Percentiles rank a stretch among this genome's conserved stretches.
These are phyloP conservation scores for Puffinus mauretanicus DNA, from an alignment of 2,113 vertebrate genomes.

Conservation along the genomic window DNA sequence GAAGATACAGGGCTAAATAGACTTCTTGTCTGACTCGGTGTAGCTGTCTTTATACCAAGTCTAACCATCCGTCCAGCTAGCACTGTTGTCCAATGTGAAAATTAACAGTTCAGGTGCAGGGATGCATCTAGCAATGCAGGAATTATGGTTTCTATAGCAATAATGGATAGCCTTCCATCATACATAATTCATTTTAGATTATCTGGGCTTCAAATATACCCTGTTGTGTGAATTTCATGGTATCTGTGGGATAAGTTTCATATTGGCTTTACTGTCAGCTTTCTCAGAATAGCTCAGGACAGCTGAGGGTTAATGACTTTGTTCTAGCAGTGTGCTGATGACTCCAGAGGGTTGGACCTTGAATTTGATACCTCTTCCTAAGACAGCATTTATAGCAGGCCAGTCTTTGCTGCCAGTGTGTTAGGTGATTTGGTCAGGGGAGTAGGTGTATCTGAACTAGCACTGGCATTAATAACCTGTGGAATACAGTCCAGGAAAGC, in stretches of 20 bases:
- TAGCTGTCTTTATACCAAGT: not conserved
- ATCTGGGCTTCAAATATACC: not conserved
- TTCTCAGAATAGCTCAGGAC: not conserved
- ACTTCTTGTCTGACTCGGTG: not conserved
- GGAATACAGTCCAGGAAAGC: not conserved
- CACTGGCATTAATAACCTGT: not conserved
- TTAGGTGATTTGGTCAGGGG: not conserved
- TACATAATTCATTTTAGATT: not conserved
- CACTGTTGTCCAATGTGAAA: not conserved
- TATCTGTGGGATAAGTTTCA: not conserved
- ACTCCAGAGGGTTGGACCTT: not conserved
- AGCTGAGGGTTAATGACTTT: not conserved
- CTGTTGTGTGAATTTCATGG: not conserved
- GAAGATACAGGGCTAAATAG: not conserved
- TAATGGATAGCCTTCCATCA: not conserved
- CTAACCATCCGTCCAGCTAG: not conserved
- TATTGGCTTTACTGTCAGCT: not conserved
- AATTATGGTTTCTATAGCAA: not conserved
- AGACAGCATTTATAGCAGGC: not conserved
- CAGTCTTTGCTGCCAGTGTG: not conserved
- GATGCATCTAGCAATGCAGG: not conserved
- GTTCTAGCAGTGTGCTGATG: not conserved
- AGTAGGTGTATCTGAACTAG: not conserved
- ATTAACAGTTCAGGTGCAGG: not conserved
- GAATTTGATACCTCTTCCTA: not conserved